Evolutionary conservation across 2,113 vertebrate genomes (phyloP).

Genomic region (human (Homo sapiens)): DNA sequence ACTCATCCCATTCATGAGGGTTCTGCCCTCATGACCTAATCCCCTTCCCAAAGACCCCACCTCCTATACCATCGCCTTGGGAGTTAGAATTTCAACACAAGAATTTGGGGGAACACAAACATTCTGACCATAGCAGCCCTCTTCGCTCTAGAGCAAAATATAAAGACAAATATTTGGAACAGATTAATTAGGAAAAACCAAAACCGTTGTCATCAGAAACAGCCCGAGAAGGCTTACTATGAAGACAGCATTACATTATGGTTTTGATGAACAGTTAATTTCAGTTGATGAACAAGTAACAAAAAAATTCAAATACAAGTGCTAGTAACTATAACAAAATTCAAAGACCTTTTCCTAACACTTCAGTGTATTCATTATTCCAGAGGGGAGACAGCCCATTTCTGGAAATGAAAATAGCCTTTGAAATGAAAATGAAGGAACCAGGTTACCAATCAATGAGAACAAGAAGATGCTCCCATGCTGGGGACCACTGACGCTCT

Average conservation of each 20-base stretch:
- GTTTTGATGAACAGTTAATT: not conserved
- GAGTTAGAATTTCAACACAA: not conserved
- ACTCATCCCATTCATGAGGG: not conserved
- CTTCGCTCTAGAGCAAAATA: no score
- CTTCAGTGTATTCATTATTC: not conserved
- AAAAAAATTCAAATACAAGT: not conserved
- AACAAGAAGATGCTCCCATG: not conserved
- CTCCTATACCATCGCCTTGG: not conserved
- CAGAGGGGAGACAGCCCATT: not conserved
- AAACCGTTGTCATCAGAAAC: not conserved
- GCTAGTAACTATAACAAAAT: not conserved
- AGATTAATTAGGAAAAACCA: not conserved
- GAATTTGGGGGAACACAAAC: not conserved
- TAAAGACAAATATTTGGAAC: not conserved
- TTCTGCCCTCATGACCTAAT: fast-evolving
- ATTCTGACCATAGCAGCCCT: not conserved
- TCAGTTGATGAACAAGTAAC: not conserved
- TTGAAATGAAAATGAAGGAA: not conserved
- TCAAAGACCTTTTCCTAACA: not conserved
- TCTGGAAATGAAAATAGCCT: not conserved
- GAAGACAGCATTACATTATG: not conserved
- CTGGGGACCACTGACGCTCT: fast-evolving
- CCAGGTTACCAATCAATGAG: not conserved
- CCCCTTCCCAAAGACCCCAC: not conserved
- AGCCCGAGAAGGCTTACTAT: not conserved